These are phyloP conservation scores for Poeciliopsis prolifica DNA, from an alignment of 2,113 vertebrate genomes.

Conservation along the genomic window DNA sequence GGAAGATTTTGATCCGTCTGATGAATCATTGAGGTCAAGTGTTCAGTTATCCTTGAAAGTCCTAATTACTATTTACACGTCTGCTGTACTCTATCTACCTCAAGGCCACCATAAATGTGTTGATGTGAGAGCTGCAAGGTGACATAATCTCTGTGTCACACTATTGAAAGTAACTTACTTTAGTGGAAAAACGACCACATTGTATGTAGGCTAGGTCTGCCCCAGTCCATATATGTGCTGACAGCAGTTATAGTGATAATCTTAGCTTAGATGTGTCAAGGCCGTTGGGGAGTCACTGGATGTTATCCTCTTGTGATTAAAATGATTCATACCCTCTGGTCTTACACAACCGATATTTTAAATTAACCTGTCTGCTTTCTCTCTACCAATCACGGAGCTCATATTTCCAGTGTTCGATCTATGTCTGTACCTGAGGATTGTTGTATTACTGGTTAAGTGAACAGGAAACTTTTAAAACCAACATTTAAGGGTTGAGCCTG, in stretches of 20 bases:
- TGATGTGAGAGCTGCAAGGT: slow-evolving; percentile 7
- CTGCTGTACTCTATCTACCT: slow-evolving; percentile 14
- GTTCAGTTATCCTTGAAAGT: slow-evolving; percentile 29
- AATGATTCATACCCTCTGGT: slow-evolving; percentile 31
- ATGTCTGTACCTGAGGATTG: neutral
- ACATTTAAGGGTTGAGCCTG: neutral
- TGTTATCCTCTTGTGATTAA: slow-evolving; percentile 51
- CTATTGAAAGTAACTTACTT: neutral
- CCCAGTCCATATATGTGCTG: slow-evolving; percentile 57
- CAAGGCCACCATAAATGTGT: slow-evolving; percentile 12
- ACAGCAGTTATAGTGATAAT: slow-evolving; percentile 68
- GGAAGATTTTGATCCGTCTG: slow-evolving; percentile 2
- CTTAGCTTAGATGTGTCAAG: slow-evolving; percentile 71
- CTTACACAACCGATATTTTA: slow-evolving; percentile 23
- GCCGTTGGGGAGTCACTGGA: slow-evolving; percentile 54
- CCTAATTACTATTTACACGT: slow-evolving; percentile 42
- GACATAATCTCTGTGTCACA: neutral
- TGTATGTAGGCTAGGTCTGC: slow-evolving; percentile 32
- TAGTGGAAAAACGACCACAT: neutral
- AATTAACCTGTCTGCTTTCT: neutral
- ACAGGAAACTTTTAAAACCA: neutral
- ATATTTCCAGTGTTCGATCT: neutral
- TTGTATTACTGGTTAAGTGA: slow-evolving; percentile 3
- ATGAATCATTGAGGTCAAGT: slow-evolving; percentile 41
- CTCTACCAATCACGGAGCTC: neutral